Evolutionary conservation across 2,888 invertebrate genomes (phyloP), one percentile per base, ranked within the genome.

Genomic region (Lagria hirta): DNA sequence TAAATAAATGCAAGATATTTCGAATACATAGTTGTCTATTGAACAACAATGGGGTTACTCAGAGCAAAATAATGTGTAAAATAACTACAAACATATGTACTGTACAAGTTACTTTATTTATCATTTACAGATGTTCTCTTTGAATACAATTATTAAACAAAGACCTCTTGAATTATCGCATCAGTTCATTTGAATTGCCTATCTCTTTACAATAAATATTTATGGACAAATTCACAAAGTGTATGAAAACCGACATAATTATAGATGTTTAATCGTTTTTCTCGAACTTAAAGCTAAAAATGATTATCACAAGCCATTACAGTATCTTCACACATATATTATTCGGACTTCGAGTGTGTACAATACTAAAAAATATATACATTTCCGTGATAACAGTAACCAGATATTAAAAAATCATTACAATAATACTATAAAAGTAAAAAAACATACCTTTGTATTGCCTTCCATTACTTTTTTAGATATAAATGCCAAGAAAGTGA

Each of bases 251-350:
- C 7, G 33, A 41, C 33, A 41, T 26, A 26, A 30, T 30, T 12
- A 38, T 38, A 30, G 38, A 38, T 30, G 30, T 38, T 30, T 38
- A 22, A 38, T 38, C 38, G 10, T 15, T 23, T 7, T 27, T 34
- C n/a, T n/a, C 18, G 18, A 41, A 23, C 26, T 15, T 35, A 43
- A 29, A 43, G 22, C 29, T 43, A 35, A 34, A 18, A 5, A 23
- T 35, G 30, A 43, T 43, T 43, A 43, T 43, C 42, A 43, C 42
- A 43, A 43, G 42, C 42, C 42, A 43, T 43, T 34, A 27, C 42
- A 43, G 42, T 35, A 43, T 20, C 16, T 35, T 21, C 34, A 43
- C 35, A 35, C 35, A 43, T 29, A 33, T 18, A 26, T 23, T 13
- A 8, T 11, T 30, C 14, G 18, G 24, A 18, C 20, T 29, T 40